Percentiles rank a stretch among this genome's conserved stretches.
These are phyloP conservation scores for Cylloceria caligata DNA, from an alignment of 2,888 invertebrate genomes.

Conservation along the genomic window DNA sequence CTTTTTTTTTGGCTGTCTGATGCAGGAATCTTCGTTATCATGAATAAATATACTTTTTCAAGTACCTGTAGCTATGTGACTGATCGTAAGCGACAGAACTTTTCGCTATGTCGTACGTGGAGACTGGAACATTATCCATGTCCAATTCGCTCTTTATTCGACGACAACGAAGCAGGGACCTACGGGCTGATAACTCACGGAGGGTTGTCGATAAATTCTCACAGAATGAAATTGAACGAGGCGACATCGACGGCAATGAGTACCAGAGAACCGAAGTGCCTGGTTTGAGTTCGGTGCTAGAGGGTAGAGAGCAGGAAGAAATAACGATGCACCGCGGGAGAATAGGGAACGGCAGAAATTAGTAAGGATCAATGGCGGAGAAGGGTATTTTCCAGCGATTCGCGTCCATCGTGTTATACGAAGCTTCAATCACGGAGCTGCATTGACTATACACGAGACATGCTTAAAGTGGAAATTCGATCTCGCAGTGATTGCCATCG, in stretches of 20 bases:
- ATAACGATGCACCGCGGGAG: slow-evolving; percentile 11
- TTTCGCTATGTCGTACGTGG: too few relatives aligned
- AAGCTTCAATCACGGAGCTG: slow-evolving; percentile 25
- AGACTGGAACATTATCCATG: too few relatives aligned
- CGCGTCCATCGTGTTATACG: slow-evolving; percentile 38
- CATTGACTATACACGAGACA: slow-evolving; percentile 45
- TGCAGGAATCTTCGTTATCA: too few relatives aligned
- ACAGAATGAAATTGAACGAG: slow-evolving; percentile 48
- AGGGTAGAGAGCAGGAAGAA: neutral
- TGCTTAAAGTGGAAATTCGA: slow-evolving; percentile 60
- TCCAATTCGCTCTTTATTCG: neutral
- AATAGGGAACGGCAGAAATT: slow-evolving; percentile 27
- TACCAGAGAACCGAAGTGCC: neutral
- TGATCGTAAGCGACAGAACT: neutral
- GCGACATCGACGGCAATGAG: slow-evolving; percentile 9
- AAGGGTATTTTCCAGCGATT: slow-evolving; percentile 23
- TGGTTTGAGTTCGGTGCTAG: neutral
- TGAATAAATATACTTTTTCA: too few relatives aligned
- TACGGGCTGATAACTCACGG: slow-evolving; percentile 28
- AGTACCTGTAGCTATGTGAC: neutral
- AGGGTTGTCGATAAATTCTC: slow-evolving; percentile 47
- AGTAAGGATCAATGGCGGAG: slow-evolving; percentile 46
- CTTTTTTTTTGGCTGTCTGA: too few relatives aligned
- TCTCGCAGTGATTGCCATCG: slow-evolving; percentile 60
- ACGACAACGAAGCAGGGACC: neutral